These are phyloP conservation scores for Leptinotarsa haldemani DNA, from an alignment of 2,888 invertebrate species.

Conservation along the genomic window DNA sequence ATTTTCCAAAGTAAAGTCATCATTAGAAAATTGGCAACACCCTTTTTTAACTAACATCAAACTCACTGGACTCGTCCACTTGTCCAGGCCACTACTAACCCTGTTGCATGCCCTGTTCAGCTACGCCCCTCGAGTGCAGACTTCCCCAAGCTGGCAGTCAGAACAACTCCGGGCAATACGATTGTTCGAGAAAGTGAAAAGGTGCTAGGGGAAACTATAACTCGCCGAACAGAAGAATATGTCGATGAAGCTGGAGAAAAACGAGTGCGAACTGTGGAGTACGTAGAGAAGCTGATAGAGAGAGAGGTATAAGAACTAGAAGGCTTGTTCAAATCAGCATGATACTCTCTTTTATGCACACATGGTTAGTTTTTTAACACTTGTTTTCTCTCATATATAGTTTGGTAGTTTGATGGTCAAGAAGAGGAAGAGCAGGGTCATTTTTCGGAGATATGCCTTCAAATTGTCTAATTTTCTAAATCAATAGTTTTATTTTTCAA, in stretches of 20 bases:
- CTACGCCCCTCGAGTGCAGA: conserved; percentile 75
- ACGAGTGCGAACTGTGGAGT: conserved; percentile 90
- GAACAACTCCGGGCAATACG: conserved; percentile 85
- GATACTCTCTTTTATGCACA: conserved; percentile 56
- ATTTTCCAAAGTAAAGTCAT: neutral
- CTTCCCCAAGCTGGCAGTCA: conserved; percentile 88
- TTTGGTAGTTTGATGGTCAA: conserved; percentile 25
- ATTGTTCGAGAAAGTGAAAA: conserved; percentile 91
- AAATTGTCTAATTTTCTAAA: neutral
- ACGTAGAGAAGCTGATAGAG: conserved; percentile 95
- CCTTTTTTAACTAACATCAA: conserved; percentile 10
- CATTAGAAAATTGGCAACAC: conserved; percentile 3
- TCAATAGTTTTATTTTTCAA: neutral
- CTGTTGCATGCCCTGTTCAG: conserved; percentile 60
- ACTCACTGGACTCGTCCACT: conserved; percentile 22
- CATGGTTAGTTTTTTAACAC: conserved; percentile 61
- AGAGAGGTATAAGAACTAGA: conserved; percentile 80
- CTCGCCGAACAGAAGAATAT: conserved; percentile 88
- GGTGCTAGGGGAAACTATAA: conserved; percentile 88
- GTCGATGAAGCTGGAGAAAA: conserved; percentile 89
- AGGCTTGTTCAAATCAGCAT: conserved; percentile 53
- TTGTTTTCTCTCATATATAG: conserved; percentile 45
- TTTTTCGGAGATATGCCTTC: neutral
- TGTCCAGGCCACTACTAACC: conserved; percentile 59
- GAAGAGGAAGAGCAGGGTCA: neutral